Percentiles rank a stretch among this genome's conserved stretches.
Evolutionary conservation across 2,113 vertebrate species (phyloP).

Genomic region (Sylvietta virens): DNA sequence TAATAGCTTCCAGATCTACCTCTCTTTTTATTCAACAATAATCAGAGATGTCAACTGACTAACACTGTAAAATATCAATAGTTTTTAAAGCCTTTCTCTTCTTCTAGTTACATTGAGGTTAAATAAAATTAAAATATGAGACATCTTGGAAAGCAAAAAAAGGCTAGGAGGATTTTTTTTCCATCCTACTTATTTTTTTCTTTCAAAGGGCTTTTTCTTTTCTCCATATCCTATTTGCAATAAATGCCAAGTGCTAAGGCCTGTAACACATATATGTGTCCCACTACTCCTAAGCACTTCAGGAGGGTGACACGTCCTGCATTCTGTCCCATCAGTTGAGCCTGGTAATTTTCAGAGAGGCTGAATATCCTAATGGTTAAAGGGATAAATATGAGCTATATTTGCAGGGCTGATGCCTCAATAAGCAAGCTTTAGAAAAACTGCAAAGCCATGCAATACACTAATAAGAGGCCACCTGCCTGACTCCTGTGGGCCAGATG

Average conservation of each 20-base stretch:
- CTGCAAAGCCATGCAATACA: not conserved
- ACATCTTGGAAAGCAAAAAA: not conserved
- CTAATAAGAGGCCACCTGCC: not conserved
- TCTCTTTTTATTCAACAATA: not conserved
- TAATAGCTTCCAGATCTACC: not conserved
- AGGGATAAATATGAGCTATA: not conserved
- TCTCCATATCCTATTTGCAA: not conserved
- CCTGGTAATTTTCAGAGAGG: not conserved
- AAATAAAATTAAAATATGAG: not conserved
- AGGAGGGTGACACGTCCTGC: not conserved
- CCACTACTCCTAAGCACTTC: not conserved
- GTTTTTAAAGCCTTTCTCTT: not conserved
- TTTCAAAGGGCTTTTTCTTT: not conserved
- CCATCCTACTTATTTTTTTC: not conserved
- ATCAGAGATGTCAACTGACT: not conserved
- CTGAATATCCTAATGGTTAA: not conserved
- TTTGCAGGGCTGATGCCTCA: not conserved
- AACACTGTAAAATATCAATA: not conserved
- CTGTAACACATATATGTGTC: accelerated
- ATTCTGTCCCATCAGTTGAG: not conserved
- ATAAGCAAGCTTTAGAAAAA: not conserved
- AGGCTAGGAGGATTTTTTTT: not conserved
- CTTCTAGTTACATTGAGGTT: not conserved
- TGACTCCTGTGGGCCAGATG: not conserved
- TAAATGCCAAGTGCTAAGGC: not conserved